Evolutionary conservation across 1,140 invertebrate genomes (phyloP).

Genomic region (Pentalonia nigronervosa): DNA sequence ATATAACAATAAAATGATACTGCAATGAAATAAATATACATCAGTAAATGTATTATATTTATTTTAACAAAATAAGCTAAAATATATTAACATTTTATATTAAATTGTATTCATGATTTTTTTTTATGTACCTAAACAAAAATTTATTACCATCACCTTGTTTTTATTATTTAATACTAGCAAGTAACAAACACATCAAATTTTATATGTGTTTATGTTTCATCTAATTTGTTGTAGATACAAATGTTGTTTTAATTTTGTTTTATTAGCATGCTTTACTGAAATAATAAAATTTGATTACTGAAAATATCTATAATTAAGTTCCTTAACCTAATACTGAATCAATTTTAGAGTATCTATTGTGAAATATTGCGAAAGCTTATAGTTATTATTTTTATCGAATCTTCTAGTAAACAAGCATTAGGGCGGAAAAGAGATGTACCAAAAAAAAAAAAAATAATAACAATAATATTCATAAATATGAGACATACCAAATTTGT

Average conservation of each 20-base stretch:
- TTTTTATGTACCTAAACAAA: neutral
- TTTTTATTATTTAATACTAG: neutral
- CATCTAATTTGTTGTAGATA: neutral
- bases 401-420: neutral
- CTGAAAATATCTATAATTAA: neutral
- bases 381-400: neutral
- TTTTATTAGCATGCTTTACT: neutral
- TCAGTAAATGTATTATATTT: too few species aligned
- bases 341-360: neutral
- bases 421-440: too few species aligned
- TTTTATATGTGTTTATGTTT: neutral
- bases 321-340: neutral
- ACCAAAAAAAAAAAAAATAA: too few species aligned
- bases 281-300: neutral
- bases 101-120: neutral
- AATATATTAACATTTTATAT: neutral
- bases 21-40: neutral
- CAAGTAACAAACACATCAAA: neutral
- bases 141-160: neutral
- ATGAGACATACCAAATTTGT: neutral
- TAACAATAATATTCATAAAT: neutral
- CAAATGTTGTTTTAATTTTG: neutral
- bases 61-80: too few species aligned
- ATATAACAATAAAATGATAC: conserved; percentile 52
- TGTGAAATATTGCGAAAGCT: neutral